Evolutionary conservation across 1,140 invertebrate genomes (phyloP).

Genomic region (Aphidius gifuensis): DNA sequence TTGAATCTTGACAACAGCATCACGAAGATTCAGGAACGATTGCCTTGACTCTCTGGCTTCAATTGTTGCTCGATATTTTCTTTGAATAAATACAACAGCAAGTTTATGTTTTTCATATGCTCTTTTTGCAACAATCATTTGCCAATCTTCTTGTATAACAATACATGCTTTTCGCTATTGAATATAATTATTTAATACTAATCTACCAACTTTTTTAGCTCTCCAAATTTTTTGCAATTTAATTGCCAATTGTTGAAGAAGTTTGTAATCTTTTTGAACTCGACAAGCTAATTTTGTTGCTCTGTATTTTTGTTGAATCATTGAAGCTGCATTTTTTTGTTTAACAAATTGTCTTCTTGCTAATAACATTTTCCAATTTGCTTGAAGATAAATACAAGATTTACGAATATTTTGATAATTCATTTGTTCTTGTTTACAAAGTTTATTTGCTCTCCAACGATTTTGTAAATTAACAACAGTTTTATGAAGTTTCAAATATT

Average conservation of each 20-base stretch:
- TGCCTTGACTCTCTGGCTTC: constrained; percentile 16
- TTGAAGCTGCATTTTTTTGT: constrained; percentile 25
- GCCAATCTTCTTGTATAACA: constrained; percentile 33
- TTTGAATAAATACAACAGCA: constrained; percentile 35
- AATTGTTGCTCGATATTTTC: constrained; percentile 32
- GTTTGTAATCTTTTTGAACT: constrained; percentile 33
- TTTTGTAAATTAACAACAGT: constrained; percentile 32
- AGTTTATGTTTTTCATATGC: constrained; percentile 31
- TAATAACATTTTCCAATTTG: constrained; percentile 36
- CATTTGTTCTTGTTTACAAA: constrained; percentile 16
- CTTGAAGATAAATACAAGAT: constrained; percentile 23
- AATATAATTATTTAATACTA: constrained; percentile 6
- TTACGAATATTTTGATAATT: constrained; percentile 31
- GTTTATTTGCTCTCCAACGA: constrained; percentile 28
- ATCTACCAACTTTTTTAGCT: constrained; percentile 28
- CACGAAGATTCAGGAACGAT: background rate
- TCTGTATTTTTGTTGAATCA: constrained; percentile 39
- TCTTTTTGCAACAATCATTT: constrained; percentile 23
- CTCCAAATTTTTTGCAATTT: constrained; percentile 42
- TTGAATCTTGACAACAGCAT: constrained; percentile 32
- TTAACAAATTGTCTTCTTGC: constrained; percentile 32
- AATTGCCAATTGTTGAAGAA: constrained; percentile 30
- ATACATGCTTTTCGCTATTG: constrained; percentile 23
- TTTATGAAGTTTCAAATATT: constrained; percentile 1
- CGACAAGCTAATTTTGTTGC: constrained; percentile 32